phyloP scores from a whole-genome alignment of 2,888 invertebrate species.

The Drosophila testacea region DNA sequence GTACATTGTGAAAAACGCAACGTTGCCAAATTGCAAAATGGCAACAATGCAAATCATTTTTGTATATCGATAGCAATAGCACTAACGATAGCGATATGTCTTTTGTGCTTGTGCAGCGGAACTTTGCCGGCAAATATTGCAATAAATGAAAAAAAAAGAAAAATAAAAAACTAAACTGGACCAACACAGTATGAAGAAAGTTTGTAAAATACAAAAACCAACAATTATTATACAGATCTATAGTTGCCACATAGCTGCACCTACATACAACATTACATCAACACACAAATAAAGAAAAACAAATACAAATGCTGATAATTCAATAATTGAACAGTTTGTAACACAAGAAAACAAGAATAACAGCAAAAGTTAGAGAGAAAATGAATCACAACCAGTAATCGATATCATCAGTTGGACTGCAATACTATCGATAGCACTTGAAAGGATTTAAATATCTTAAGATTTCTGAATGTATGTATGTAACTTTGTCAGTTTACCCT shows the following conservation, averaged over 20 bases:
- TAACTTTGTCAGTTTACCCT: background rate
- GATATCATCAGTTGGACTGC: background rate
- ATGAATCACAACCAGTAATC: slow-evolving; percentile 1
- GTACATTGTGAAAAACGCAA: slow-evolving; percentile 17
- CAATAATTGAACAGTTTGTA: slow-evolving; percentile 1
- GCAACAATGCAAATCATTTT: slow-evolving; percentile 24
- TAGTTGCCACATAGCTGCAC: slow-evolving; percentile 31
- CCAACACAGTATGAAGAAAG: slow-evolving; percentile 48
- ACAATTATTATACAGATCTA: slow-evolving; percentile 14
- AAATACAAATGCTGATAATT: background rate
- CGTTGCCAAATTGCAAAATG: slow-evolving; percentile 31
- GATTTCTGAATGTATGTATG: background rate
- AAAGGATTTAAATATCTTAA: background rate
- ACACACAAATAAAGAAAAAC: background rate
- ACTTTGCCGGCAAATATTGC: slow-evolving; percentile 23
- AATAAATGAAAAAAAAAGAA: background rate
- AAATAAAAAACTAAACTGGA: slow-evolving; percentile 35
- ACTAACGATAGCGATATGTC: slow-evolving; percentile 8
- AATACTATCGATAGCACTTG: slow-evolving; percentile 2
- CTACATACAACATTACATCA: background rate
- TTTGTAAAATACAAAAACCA: slow-evolving; percentile 18
- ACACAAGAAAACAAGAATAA: background rate
- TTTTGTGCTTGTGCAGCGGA: slow-evolving; percentile 21
- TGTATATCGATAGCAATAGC: slow-evolving; percentile 21
- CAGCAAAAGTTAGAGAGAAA: background rate